phyloP scores from a whole-genome alignment of 2,888 invertebrate species.

The Drosophila anomelani region DNA sequence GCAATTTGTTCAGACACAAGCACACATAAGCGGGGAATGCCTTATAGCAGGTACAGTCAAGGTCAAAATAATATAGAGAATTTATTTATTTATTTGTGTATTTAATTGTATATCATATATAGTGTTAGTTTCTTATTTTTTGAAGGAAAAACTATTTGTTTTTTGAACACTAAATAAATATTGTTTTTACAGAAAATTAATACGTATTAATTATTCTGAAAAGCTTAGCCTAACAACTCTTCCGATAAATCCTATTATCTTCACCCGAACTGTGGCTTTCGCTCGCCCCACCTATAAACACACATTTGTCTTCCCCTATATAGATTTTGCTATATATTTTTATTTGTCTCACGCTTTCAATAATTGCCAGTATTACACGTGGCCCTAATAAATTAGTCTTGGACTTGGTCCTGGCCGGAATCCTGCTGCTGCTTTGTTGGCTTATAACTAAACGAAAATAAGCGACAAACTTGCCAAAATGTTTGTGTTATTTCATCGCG shows the following conservation, averaged over 20 bases:
- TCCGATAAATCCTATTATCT: neutral
- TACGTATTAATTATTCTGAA: neutral
- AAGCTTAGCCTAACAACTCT: neutral
- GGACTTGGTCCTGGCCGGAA: neutral
- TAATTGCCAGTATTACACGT: slow-evolving; percentile 78
- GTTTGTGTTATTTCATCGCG: slow-evolving; percentile 16
- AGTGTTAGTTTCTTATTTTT: no score
- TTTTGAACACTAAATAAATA: no score
- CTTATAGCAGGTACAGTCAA: neutral
- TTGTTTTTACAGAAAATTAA: no score
- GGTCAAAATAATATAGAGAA: neutral
- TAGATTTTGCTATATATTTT: slow-evolving; percentile 70
- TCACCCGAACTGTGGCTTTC: neutral
- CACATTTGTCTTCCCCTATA: slow-evolving; percentile 35
- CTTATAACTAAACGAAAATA: slow-evolving; percentile 64
- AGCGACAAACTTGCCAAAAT: slow-evolving; percentile 57
- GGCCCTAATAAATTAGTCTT: slow-evolving; percentile 73
- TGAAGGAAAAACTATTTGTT: no score
- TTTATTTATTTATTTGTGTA: neutral
- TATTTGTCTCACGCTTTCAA: slow-evolving; percentile 80
- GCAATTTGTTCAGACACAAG: slow-evolving; percentile 68
- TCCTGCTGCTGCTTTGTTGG: slow-evolving; percentile 21
- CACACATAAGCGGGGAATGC: slow-evolving; percentile 6
- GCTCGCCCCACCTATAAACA: slow-evolving; percentile 15
- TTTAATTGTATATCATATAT: no score